These are phyloP conservation scores for Grammomys dolichurus DNA, from an alignment of 2,113 vertebrate species.

Conservation along the genomic window DNA sequence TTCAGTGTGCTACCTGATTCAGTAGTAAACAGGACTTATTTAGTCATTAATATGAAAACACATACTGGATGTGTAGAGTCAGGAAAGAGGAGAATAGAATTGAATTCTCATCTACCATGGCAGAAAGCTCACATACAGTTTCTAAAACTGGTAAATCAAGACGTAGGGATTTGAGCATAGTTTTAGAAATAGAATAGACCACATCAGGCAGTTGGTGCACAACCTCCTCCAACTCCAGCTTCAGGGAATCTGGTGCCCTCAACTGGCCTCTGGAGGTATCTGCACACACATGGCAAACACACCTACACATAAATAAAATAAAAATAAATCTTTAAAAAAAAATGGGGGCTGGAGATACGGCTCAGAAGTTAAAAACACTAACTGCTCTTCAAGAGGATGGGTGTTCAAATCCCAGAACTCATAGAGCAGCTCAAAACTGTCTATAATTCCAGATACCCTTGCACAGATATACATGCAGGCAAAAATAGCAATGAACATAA, in stretches of 20 bases:
- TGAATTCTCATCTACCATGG: neutral
- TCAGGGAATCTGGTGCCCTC: neutral
- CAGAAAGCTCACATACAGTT: neutral
- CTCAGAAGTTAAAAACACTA: neutral
- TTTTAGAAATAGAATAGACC: neutral
- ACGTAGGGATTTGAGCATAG: neutral
- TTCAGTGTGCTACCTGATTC: neutral
- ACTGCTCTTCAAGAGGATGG: neutral
- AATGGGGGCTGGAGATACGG: neutral
- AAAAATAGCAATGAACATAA: neutral
- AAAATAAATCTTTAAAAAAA: neutral
- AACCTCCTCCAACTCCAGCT: neutral
- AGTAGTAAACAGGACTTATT: constrained; percentile 8
- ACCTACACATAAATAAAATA: neutral
- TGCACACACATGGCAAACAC: neutral
- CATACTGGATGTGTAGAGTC: neutral
- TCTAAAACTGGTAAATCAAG: constrained; percentile 23
- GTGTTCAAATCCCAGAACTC: neutral
- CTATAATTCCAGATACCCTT: neutral
- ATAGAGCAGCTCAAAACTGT: neutral
- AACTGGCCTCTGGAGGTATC: neutral
- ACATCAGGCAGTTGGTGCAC: neutral
- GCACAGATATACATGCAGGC: neutral
- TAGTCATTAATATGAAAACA: constrained; percentile 24
- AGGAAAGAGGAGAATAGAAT: neutral